Conservation (phyloP, 92 coral and sea anemone genomes). For the Zoanthus sansibaricus region DNA sequence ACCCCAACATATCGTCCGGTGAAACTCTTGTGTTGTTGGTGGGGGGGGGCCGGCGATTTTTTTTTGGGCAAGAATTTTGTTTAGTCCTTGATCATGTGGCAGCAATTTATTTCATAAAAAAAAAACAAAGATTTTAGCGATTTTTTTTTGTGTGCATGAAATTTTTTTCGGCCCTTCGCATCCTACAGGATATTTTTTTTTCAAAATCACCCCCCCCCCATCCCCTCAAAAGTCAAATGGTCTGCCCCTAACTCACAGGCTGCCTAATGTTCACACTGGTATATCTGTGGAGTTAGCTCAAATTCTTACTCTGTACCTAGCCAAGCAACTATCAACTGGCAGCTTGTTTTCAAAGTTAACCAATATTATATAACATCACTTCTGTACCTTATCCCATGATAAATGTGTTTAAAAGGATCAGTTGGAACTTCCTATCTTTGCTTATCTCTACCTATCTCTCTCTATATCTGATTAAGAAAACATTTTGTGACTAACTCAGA, state of each 20-base stretch:
- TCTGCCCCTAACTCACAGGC: background rate
- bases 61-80: no score
- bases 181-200: no score
- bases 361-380: constrained; percentile 1
- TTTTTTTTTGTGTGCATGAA: no score
- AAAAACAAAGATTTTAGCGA: no score
- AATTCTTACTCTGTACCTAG: background rate
- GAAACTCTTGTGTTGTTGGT: no score
- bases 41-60: no score
- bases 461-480: background rate
- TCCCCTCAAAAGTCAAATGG: background rate
- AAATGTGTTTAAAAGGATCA: constrained; percentile 8
- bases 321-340: background rate
- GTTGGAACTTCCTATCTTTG: constrained; percentile 1
- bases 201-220: no score
- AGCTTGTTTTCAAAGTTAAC: background rate
- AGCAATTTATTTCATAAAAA: no score
- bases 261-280: background rate
- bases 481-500: background rate
- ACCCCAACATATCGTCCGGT: no score
- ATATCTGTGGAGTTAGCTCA: constrained; percentile 14
- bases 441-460: background rate
- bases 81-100: no score
- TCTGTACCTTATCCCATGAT: constrained; percentile 9
- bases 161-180: no score